Conservation (phyloP, 2,797 vertebrate genomes). For the Botia almorhae region DNA sequence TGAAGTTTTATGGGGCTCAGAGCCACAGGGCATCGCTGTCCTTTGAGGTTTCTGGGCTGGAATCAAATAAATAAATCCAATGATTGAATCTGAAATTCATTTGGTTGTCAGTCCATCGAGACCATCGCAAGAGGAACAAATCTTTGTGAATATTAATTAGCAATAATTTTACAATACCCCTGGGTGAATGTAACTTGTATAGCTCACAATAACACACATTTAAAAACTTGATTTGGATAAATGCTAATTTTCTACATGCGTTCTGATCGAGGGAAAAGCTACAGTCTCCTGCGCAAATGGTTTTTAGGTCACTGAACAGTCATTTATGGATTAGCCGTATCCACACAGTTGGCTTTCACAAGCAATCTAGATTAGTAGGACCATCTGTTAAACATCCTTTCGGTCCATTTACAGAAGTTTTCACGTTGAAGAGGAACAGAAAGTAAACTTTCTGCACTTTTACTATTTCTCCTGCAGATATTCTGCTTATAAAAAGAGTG, state of each 20-base stretch:
- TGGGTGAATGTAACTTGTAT: slow-evolving; percentile 61
- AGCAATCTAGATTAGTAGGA: slow-evolving; percentile 76
- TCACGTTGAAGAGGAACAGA: slow-evolving; percentile 23
- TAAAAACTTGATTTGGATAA: slow-evolving; percentile 45
- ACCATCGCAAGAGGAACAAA: slow-evolving; percentile 75
- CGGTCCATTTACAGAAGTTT: slow-evolving; percentile 69
- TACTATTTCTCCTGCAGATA: slow-evolving; percentile 35
- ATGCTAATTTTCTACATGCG: background rate
- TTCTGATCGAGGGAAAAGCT: slow-evolving; percentile 14
- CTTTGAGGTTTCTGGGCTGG: slow-evolving; percentile 71
- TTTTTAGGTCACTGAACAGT: slow-evolving; percentile 44
- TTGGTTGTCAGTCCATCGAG: slow-evolving; percentile 72
- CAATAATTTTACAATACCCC: slow-evolving; percentile 80
- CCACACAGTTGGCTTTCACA: slow-evolving; percentile 65
- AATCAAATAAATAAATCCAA: slow-evolving; percentile 79
- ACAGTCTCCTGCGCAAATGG: background rate
- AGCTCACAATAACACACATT: slow-evolving; percentile 69
- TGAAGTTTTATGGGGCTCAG: slow-evolving; percentile 54
- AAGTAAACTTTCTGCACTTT: slow-evolving; percentile 32
- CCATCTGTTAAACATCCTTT: slow-evolving; percentile 74
- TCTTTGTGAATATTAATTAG: slow-evolving; percentile 84
- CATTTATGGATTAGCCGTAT: slow-evolving; percentile 45
- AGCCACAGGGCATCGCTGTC: slow-evolving; percentile 65
- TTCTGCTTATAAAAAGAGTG: slow-evolving; percentile 43
- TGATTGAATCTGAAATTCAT: slow-evolving; percentile 80